These are phyloP conservation scores for Saccopteryx bilineata DNA, from an alignment of 2,113 vertebrate species.

Conservation along the genomic window DNA sequence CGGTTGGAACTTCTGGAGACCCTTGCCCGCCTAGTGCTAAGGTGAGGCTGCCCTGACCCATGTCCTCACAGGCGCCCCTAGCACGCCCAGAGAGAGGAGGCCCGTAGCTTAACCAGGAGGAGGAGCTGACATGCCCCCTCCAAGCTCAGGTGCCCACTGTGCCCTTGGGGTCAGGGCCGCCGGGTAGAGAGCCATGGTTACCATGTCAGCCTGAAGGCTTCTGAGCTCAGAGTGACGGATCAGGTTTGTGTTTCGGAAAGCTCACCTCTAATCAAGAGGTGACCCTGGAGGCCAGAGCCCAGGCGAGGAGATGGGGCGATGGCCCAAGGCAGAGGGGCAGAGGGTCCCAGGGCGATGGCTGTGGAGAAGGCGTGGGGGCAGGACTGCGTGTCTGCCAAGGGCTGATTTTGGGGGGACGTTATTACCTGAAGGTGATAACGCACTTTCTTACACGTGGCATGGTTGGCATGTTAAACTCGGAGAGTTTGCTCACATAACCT, in stretches of 20 bases:
- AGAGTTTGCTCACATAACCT: not conserved
- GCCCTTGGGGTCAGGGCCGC: not conserved
- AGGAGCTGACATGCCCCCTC: not conserved
- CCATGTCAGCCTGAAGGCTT: not conserved
- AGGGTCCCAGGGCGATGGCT: not conserved
- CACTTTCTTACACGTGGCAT: not conserved
- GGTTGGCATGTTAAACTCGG: not conserved
- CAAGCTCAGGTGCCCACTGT: not conserved
- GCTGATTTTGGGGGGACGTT: not conserved
- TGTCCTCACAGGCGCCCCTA: not conserved
- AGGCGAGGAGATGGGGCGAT: not conserved
- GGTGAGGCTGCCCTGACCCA: not conserved
- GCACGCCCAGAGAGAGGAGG: not conserved
- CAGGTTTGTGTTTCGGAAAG: not conserved
- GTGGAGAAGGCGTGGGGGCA: no score
- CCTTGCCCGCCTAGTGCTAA: not conserved
- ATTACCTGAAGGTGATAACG: not conserved
- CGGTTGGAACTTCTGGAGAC: not conserved
- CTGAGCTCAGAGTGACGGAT: not conserved
- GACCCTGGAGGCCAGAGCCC: not conserved
- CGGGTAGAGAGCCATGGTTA: accelerated
- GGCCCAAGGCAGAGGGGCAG: not conserved
- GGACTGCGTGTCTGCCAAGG: not conserved
- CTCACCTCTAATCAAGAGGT: not conserved
- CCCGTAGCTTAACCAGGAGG: not conserved